phyloP scores from a whole-genome alignment of 2,888 invertebrate genomes.

The Tenthredo distinguenda region DNA sequence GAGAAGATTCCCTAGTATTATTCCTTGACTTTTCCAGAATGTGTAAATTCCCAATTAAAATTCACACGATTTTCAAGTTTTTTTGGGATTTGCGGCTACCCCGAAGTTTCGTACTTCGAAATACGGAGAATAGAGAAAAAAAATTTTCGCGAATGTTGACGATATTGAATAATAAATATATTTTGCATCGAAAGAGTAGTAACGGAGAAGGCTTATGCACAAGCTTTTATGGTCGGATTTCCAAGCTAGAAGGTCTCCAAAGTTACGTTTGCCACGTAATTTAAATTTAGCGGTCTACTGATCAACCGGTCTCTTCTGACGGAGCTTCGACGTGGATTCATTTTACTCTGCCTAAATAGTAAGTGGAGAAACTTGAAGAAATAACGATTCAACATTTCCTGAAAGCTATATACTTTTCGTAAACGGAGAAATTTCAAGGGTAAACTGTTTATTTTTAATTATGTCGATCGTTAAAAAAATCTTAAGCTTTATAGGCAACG shows the following conservation, averaged over 20 bases:
- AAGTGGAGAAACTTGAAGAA: neutral
- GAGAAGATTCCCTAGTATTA: neutral
- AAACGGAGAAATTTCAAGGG: neutral
- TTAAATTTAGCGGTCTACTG: neutral
- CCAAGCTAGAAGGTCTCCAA: neutral
- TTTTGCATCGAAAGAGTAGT: neutral
- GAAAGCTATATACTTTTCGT: neutral
- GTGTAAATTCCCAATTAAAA: neutral
- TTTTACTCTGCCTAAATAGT: neutral
- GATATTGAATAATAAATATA: neutral
- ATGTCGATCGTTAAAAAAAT: slow-evolving; percentile 12
- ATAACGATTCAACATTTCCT: neutral
- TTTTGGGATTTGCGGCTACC: neutral
- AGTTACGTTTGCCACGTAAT: neutral
- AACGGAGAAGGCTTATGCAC: neutral
- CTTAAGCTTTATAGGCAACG: neutral
- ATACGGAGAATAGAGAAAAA: neutral
- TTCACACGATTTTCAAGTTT: neutral
- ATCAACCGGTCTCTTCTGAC: neutral
- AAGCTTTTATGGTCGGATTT: neutral
- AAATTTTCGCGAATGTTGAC: neutral
- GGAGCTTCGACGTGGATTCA: neutral
- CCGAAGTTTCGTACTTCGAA: neutral
- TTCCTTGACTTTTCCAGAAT: neutral
- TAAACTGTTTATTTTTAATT: slow-evolving; percentile 14